Conservation (phyloP, 2,797 vertebrate species). For the Pseudochirops cupreus region DNA sequence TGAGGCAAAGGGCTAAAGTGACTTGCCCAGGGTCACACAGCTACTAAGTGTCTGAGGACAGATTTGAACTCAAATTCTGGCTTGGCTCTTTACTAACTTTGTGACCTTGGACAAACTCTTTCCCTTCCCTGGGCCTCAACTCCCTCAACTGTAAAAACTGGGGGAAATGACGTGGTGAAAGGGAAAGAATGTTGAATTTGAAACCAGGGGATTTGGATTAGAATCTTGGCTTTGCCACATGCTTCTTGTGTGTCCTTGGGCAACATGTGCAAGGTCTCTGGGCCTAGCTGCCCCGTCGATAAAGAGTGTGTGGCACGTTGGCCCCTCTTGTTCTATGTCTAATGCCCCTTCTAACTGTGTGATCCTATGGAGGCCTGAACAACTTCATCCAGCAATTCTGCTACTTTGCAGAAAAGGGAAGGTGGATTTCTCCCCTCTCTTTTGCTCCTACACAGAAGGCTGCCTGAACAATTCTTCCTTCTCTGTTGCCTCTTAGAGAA, state of each 20-base stretch:
- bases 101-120: neutral
- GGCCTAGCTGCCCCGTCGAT: neutral
- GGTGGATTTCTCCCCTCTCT: neutral
- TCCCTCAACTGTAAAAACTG: neutral
- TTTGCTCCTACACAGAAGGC: slow-evolving; percentile 35
- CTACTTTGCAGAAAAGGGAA: slow-evolving; percentile 34
- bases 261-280: neutral
- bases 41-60: neutral
- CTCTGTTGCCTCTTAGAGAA: slow-evolving; percentile 62
- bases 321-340: neutral
- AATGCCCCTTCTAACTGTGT: neutral
- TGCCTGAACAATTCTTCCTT: slow-evolving; percentile 61
- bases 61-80: neutral
- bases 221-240: neutral
- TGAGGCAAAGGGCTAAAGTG: neutral
- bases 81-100: neutral
- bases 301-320: neutral
- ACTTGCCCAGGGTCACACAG: neutral
- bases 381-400: neutral
- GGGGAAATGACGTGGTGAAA: neutral
- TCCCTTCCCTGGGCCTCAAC: neutral
- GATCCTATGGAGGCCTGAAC: neutral
- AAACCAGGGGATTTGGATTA: neutral
- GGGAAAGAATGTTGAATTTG: neutral
- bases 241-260: neutral